Conservation (phyloP, 2,797 vertebrate species). For the Acanthis flammea region DNA sequence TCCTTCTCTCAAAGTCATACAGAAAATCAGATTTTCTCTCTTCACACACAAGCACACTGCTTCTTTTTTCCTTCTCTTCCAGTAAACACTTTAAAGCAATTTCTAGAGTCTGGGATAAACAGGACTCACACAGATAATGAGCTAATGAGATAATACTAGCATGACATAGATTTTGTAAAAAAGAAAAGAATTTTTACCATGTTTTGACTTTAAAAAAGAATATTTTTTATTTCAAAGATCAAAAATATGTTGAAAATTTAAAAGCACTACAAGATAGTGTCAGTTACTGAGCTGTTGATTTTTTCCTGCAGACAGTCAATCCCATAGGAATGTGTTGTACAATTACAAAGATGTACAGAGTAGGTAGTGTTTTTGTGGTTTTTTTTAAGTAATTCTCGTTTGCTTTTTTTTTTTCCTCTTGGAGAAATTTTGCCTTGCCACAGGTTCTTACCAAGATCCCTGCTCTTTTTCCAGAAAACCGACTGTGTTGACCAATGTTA, state of each 20-base stretch:
- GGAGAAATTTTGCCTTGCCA: neutral
- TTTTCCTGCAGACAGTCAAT: neutral
- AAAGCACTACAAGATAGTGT: neutral
- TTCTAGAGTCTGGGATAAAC: neutral
- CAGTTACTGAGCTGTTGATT: neutral
- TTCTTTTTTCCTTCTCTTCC: neutral
- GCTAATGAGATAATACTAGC: neutral
- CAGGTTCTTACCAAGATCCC: neutral
- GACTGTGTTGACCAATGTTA: slow-evolving; percentile 1
- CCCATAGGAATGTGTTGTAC: neutral
- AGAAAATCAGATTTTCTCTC: neutral
- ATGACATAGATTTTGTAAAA: neutral
- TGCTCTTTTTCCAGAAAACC: slow-evolving; percentile 41
- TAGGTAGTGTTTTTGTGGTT: neutral
- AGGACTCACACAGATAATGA: neutral
- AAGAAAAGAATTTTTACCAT: neutral
- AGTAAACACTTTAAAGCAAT: neutral
- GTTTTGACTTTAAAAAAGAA: neutral
- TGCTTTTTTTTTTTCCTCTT: neutral
- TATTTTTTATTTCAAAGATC: neutral
- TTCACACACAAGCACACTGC: neutral
- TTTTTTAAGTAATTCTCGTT: neutral
- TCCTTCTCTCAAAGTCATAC: neutral
- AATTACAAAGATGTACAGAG: slow-evolving; percentile 3
- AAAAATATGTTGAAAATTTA: neutral